These are phyloP conservation scores for Thalassaphorura encarpata DNA, from an alignment of 1,140 invertebrate genomes.

Conservation along the genomic window DNA sequence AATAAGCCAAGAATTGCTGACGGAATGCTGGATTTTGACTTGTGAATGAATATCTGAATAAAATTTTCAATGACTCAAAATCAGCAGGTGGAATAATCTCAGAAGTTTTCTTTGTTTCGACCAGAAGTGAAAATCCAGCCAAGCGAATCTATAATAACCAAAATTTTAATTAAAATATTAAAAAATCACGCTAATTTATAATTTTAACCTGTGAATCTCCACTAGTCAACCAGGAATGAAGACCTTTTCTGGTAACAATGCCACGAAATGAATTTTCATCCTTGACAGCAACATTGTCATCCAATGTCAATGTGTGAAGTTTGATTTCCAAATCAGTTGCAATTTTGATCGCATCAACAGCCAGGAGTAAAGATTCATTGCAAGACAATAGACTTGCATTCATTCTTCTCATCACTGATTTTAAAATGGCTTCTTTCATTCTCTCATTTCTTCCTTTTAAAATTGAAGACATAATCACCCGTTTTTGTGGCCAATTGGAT, in stretches of 20 bases:
- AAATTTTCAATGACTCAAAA: conserved; percentile 54
- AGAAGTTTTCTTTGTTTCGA: conserved; percentile 63
- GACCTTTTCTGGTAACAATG: conserved; percentile 12
- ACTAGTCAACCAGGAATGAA: conserved; percentile 13
- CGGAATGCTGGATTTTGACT: conserved; percentile 52
- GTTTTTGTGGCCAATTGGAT: conserved; percentile 28
- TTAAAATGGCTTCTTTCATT: background rate
- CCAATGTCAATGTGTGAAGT: background rate
- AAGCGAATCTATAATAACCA: conserved; percentile 40
- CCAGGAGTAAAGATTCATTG: conserved; percentile 16
- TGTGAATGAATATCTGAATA: conserved; percentile 58
- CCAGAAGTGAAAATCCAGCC: conserved; percentile 54
- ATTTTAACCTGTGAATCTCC: conserved; percentile 11
- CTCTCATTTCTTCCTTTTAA: background rate
- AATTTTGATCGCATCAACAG: conserved; percentile 25
- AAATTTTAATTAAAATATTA: background rate
- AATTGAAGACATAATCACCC: conserved; percentile 12
- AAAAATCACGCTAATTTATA: background rate
- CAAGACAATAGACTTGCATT: background rate
- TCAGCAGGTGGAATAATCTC: conserved; percentile 47
- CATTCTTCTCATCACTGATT: background rate
- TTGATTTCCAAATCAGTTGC: conserved; percentile 18
- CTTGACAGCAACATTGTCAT: background rate
- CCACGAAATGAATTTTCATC: conserved; percentile 15
- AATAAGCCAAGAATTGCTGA: conserved; percentile 39